Evolutionary conservation across 2,113 vertebrate species (phyloP).

Genomic region (Poeciliopsis retropinna): DNA sequence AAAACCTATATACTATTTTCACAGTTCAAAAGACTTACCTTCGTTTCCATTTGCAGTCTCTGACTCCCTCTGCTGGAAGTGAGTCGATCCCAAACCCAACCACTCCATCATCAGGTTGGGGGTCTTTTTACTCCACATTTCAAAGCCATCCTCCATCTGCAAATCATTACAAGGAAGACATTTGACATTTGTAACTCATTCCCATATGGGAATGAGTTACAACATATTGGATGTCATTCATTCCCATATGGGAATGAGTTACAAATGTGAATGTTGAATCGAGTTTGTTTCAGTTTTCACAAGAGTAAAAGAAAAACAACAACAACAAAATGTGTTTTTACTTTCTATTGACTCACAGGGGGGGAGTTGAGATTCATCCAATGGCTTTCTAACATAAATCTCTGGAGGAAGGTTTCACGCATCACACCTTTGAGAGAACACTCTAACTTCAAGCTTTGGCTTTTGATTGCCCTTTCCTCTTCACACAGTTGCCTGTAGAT

Average conservation of each 20-base stretch:
- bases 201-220: not conserved
- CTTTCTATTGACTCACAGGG: slow-evolving; percentile 58
- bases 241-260: not conserved
- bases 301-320: not conserved
- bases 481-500: slow-evolving; percentile 74
- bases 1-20: not conserved
- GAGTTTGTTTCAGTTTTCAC: not conserved
- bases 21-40: slow-evolving; percentile 69
- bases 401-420: slow-evolving; percentile 75
- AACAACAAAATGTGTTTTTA: not conserved
- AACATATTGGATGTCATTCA: too few species aligned
- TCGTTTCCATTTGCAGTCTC: slow-evolving; percentile 54
- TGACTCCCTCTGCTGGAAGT: slow-evolving; percentile 74
- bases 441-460: slow-evolving; percentile 70
- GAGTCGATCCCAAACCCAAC: slow-evolving; percentile 81
- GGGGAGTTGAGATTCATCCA: slow-evolving; percentile 77
- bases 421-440: slow-evolving; percentile 81
- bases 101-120: slow-evolving; percentile 85
- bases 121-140: slow-evolving; percentile 32
- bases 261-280: too few species aligned
- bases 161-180: slow-evolving; percentile 13
- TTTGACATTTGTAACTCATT: not conserved
- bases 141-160: slow-evolving; percentile 69
- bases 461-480: slow-evolving; percentile 68
- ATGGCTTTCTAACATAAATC: slow-evolving; percentile 77